A percentile compares a stretch with the other conserved stretches of the same genome.
Conservation (phyloP, 2,888 invertebrate genomes). For the Cryptosula pallasiana region DNA sequence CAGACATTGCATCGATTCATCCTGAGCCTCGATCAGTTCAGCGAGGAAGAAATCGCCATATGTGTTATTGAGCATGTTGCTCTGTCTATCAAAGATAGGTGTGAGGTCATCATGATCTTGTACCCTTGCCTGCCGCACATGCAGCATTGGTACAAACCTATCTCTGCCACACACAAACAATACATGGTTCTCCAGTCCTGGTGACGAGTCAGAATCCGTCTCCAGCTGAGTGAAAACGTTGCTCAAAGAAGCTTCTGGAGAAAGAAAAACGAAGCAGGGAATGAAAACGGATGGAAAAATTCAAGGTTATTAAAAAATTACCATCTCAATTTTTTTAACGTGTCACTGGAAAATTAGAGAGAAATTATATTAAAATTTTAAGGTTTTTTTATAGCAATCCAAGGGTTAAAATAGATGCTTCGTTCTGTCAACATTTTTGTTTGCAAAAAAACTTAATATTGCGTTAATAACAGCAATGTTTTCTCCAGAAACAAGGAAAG, state of each 20-base stretch:
- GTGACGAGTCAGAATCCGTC: slow-evolving; percentile 25
- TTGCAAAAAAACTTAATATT: too few species aligned
- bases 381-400: too few species aligned
- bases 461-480: too few species aligned
- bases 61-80: slow-evolving; percentile 46
- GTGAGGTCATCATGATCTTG: slow-evolving; percentile 54
- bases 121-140: slow-evolving; percentile 49
- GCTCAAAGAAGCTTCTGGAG: slow-evolving; percentile 20
- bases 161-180: slow-evolving; percentile 47
- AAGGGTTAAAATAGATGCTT: too few species aligned
- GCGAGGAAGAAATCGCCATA: slow-evolving; percentile 54
- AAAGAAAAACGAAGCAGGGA: not conserved
- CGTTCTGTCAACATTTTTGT: too few species aligned
- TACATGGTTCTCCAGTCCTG: slow-evolving; percentile 29
- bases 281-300: too few species aligned
- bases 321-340: too few species aligned
- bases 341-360: too few species aligned
- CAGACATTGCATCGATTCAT: slow-evolving; percentile 52
- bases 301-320: too few species aligned
- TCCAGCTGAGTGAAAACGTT: slow-evolving; percentile 26
- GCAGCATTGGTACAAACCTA: slow-evolving; percentile 48
- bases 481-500: too few species aligned
- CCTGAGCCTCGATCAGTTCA: slow-evolving; percentile 53
- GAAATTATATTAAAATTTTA: too few species aligned
- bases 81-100: slow-evolving; percentile 53